A percentile compares a stretch with the other conserved stretches of the same genome.
phyloP scores from a whole-genome alignment of 2,888 invertebrate genomes.

The Trissolcus brochymenae region DNA sequence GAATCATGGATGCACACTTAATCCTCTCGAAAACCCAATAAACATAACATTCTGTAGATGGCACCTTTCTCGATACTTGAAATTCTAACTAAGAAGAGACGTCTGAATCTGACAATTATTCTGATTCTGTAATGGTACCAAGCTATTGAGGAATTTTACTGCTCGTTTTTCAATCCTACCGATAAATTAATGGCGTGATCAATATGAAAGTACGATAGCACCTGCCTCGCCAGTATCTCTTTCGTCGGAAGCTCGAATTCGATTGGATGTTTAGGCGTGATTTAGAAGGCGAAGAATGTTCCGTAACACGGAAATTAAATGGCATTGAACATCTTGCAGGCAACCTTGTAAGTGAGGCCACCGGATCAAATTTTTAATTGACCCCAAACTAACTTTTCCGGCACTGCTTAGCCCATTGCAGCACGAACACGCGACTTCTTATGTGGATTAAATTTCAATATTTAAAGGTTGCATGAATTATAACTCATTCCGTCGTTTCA shows the following conservation, averaged over 20 bases:
- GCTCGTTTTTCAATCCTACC: not conserved
- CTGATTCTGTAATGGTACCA: not conserved
- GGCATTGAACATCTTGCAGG: constrained; percentile 50
- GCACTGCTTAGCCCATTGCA: not conserved
- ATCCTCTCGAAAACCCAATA: no score
- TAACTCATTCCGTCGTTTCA: no score
- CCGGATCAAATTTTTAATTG: constrained; percentile 47
- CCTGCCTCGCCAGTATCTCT: constrained; percentile 49
- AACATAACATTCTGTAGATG: no score
- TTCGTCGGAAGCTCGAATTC: constrained; percentile 56
- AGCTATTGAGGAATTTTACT: not conserved
- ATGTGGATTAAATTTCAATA: no score
- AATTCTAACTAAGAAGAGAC: not conserved
- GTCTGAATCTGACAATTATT: no score
- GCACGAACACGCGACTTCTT: constrained; percentile 25
- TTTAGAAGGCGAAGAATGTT: constrained; percentile 48
- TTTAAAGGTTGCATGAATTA: no score
- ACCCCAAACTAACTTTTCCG: constrained; percentile 38
- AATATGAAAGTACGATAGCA: constrained; percentile 38
- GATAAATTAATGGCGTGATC: constrained; percentile 33
- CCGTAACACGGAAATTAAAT: constrained; percentile 53
- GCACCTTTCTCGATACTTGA: not conserved
- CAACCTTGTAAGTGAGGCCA: constrained; percentile 37
- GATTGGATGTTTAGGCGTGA: constrained; percentile 53
- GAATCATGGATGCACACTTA: no score